A percentile compares a stretch with the other conserved stretches of the same genome.
Evolutionary conservation across 2,113 vertebrate species (phyloP).

Genomic region (Neofelis nebulosa): DNA sequence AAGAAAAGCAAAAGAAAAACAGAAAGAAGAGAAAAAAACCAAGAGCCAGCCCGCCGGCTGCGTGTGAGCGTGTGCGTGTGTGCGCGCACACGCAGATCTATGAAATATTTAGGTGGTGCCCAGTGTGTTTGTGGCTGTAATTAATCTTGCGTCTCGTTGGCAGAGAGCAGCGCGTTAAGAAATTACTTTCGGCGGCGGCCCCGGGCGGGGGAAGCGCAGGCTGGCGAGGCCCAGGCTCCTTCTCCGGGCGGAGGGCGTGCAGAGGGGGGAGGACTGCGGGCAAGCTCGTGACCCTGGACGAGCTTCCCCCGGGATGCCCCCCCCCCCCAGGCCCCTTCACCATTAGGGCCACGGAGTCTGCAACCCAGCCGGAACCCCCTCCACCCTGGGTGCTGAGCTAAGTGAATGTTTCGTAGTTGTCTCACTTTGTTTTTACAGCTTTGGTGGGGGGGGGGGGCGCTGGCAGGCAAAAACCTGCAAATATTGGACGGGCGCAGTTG

Average conservation of each 20-base stretch:
- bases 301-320: neutral
- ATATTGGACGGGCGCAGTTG: neutral
- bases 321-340: neutral
- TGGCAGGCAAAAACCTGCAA: neutral
- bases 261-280: neutral
- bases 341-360: neutral
- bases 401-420: neutral
- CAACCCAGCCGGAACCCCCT: neutral
- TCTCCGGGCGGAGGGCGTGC: accelerated
- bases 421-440: neutral
- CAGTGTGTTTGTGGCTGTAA: constrained; percentile 76
- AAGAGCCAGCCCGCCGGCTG: neutral
- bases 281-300: neutral
- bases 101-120: constrained; percentile 83
- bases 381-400: neutral
- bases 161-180: constrained; percentile 56
- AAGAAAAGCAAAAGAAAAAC: neutral
- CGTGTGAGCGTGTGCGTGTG: neutral
- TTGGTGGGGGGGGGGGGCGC: neutral
- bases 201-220: neutral
- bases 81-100: neutral
- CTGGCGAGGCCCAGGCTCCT: neutral
- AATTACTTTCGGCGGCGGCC: neutral
- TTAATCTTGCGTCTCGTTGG: constrained; percentile 79
- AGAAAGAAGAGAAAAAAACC: neutral